A percentile compares a stretch with the other conserved stretches of the same genome.
These are phyloP conservation scores for Metaphire vulgaris DNA, from an alignment of 1,140 invertebrate genomes.

Conservation along the genomic window DNA sequence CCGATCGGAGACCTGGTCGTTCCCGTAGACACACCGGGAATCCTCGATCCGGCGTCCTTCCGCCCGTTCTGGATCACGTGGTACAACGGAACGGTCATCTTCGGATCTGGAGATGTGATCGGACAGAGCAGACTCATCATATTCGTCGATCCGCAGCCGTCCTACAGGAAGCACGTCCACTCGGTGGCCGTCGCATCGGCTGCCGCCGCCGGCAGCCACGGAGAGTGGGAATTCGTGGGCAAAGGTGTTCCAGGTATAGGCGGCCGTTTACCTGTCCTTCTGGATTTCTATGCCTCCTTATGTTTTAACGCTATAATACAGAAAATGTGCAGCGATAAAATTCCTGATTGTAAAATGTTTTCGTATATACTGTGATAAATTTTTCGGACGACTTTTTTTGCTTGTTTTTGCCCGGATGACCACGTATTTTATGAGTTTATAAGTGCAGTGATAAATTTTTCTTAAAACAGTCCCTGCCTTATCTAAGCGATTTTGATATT, in stretches of 20 bases:
- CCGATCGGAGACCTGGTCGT: background rate
- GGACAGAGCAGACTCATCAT: background rate
- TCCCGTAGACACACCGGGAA: background rate
- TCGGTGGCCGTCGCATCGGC: background rate
- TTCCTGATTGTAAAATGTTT: too few relatives aligned
- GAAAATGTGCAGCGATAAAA: too few relatives aligned
- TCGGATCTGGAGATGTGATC: background rate
- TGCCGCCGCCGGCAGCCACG: background rate
- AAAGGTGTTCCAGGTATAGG: background rate
- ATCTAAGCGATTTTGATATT: too few relatives aligned
- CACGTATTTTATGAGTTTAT: too few relatives aligned
- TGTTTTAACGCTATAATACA: too few relatives aligned
- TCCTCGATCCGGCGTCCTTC: background rate
- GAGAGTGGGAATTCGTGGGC: background rate
- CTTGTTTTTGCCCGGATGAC: too few relatives aligned
- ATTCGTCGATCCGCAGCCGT: background rate
- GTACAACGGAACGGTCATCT: background rate
- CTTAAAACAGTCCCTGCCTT: too few relatives aligned
- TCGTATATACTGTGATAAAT: too few relatives aligned
- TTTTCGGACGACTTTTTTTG: too few relatives aligned
- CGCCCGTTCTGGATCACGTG: constrained; percentile 2
- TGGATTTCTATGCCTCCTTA: too few relatives aligned
- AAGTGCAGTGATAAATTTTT: too few relatives aligned
- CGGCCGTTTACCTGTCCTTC: too few relatives aligned
- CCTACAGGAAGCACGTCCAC: background rate